Evolutionary conservation across 1,140 invertebrate species (phyloP), one percentile per base, ranked within the genome.

Genomic region (Heliconius eleuchia): DNA sequence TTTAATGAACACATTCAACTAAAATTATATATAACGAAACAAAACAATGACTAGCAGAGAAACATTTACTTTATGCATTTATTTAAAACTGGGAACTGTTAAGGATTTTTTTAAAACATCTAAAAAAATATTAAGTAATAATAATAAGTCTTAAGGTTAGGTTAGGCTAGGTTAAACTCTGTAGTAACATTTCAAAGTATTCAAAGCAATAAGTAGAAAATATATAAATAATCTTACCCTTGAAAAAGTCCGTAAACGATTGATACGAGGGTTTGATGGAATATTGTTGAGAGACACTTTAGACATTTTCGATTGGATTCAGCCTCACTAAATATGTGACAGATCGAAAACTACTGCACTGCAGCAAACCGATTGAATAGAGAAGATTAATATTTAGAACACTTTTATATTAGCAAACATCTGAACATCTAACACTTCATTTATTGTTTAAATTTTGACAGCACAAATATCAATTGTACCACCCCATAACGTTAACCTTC

Each of bases 231-330:
- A 50, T 55, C 92, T 92, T 85, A 94, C 92, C 87, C 92, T 90
- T 30, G 92, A 94, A 90, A 88, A 94, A 50, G 92, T 94, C 84
- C 92, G 88, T 57, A 94, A 82, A 77, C 92, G 91, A 82, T 85
- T 92, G 77, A 94, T 93, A 81, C 92, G 87, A 82, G 92, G 92
- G 79, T 94, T 94, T 72, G 92, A 93, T 76, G 92, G 91, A 66
- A 93, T 88, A 87, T 94, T 94, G 76, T 88, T 93, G 30, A 94
- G 83, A 80, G 92, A 94, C 80, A 91, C 91, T 84, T 93, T 94
- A 82, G 92, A 94, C 92, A 94, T 94, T 80, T 90, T 81, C 80
- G 73, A 71, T 71, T 71, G 46, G 74, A 66, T 77, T 66, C 39
- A 70, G 74, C 73, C 72, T 42, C 19, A 72, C 74, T 46, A 57